Conservation (phyloP, 2,888 invertebrate genomes). For the Cephus rjabovi region DNA sequence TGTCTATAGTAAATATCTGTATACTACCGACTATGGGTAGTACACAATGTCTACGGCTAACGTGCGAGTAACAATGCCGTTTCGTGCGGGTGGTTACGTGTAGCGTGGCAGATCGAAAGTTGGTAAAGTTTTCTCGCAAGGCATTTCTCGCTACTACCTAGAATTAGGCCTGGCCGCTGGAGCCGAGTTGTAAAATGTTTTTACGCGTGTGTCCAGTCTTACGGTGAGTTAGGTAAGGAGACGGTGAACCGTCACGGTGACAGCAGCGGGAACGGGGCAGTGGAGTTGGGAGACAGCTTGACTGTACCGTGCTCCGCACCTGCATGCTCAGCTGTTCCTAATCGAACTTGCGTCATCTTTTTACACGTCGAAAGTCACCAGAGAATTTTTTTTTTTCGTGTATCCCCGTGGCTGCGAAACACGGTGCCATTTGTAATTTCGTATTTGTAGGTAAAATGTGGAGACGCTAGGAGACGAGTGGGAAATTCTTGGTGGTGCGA, state of each 20-base stretch:
- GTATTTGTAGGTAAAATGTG: background rate
- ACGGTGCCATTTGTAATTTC: background rate
- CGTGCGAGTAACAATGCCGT: background rate
- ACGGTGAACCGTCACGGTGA: background rate
- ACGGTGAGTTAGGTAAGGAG: background rate
- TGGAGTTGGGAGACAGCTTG: background rate
- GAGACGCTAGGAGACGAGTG: background rate
- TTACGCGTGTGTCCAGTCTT: background rate
- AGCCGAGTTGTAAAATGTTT: background rate
- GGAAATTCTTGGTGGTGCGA: background rate
- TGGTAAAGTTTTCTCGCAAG: background rate
- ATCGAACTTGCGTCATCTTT: background rate
- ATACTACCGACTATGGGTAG: background rate
- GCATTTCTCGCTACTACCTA: background rate
- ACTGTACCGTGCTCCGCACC: background rate
- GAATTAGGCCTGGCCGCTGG: background rate
- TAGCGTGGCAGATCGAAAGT: background rate
- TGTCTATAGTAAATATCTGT: background rate
- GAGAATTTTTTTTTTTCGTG: background rate
- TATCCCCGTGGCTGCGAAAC: background rate
- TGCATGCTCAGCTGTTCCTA: conserved; percentile 8
- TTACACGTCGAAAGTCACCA: background rate
- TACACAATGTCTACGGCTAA: background rate
- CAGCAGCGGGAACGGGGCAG: background rate
- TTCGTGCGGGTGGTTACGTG: background rate